Evolutionary conservation across 2,113 vertebrate species (phyloP).

Genomic region (Rhinolophus ferrumequinum): DNA sequence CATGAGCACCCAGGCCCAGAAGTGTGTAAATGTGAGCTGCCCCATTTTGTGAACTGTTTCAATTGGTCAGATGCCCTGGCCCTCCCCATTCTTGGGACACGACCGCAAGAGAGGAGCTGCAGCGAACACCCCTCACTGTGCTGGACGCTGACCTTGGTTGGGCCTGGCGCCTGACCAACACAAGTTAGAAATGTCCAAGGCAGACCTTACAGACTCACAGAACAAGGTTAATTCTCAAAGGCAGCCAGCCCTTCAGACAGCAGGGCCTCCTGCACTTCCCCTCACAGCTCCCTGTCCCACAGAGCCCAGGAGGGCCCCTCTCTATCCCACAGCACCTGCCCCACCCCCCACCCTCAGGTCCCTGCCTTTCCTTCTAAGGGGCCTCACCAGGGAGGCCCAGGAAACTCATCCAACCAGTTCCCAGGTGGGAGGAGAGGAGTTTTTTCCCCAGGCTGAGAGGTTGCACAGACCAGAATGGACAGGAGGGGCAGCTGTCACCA

Average conservation of each 20-base stretch:
- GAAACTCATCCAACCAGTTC: constrained; percentile 81
- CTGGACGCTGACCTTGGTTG: not conserved
- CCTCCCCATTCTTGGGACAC: not conserved
- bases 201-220: not conserved
- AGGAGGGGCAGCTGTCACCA: not conserved
- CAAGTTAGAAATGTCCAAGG: not conserved
- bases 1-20: not conserved
- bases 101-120: not conserved
- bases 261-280: not conserved
- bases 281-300: not conserved
- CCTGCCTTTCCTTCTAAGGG: not conserved
- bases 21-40: fast-evolving
- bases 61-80: too few relatives aligned
- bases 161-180: not conserved
- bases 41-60: not conserved
- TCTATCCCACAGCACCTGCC: not conserved
- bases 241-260: not conserved
- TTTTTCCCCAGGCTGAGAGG: not conserved
- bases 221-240: not conserved
- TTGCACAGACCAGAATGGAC: not conserved
- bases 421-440: not conserved
- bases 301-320: not conserved
- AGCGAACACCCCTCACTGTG: too few relatives aligned
- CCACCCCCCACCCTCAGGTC: not conserved
- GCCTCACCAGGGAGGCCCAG: constrained; percentile 36